Conservation (phyloP, 2,888 invertebrate species). For the Scaptodrosophila latifasciaeformis region DNA sequence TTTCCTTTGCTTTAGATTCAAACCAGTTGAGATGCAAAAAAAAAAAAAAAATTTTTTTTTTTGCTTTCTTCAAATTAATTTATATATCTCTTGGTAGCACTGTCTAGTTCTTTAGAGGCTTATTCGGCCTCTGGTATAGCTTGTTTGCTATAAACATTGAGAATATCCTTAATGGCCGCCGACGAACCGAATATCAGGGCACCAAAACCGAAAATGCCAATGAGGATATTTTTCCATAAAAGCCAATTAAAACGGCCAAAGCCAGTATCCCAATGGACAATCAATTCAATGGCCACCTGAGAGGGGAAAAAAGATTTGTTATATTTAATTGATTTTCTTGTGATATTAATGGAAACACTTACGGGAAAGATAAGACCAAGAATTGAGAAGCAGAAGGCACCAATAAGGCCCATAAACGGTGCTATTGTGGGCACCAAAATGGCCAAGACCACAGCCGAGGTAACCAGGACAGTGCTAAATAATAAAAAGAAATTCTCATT, state of each 20-base stretch:
- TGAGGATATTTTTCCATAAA: constrained; percentile 85
- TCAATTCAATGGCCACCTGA: constrained; percentile 84
- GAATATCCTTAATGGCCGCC: constrained; percentile 80
- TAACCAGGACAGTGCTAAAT: constrained; percentile 79
- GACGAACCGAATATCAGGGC: constrained; percentile 89
- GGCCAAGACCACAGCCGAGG: constrained; percentile 84
- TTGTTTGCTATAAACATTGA: constrained; percentile 61
- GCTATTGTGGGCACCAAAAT: constrained; percentile 91
- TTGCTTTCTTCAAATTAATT: too few relatives aligned
- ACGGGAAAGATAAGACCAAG: constrained; percentile 91
- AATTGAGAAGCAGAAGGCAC: constrained; percentile 94
- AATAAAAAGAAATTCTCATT: constrained; percentile 1
- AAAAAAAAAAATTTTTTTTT: too few relatives aligned
- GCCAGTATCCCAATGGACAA: constrained; percentile 90
- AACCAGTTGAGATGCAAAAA: too few relatives aligned
- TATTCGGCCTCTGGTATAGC: constrained; percentile 31
- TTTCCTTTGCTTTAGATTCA: too few relatives aligned
- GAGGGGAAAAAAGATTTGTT: constrained; percentile 1
- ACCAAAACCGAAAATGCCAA: constrained; percentile 84
- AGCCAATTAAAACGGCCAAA: constrained; percentile 84
- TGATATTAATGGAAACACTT: constrained; percentile 33
- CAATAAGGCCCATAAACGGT: constrained; percentile 93
- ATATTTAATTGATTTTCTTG: background rate
- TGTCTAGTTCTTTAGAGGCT: constrained; percentile 10
- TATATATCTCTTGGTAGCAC: constrained; percentile 56